A percentile compares a stretch with the other conserved stretches of the same genome.
Evolutionary conservation across 2,888 invertebrate species (phyloP).

Genomic region (Diloba caeruleocephala): DNA sequence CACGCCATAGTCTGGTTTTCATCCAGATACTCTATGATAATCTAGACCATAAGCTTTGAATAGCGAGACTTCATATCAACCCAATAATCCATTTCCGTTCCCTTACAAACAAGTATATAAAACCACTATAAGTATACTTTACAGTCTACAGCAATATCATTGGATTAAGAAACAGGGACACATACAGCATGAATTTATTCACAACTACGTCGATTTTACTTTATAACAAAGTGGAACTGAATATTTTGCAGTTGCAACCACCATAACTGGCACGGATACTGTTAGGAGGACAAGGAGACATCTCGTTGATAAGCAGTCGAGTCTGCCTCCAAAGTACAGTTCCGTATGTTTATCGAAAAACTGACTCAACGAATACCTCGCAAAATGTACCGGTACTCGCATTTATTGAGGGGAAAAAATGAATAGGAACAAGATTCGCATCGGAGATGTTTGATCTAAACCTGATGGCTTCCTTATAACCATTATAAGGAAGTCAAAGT

Average conservation of each 20-base stretch:
- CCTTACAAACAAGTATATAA: constrained; percentile 1
- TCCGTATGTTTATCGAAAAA: constrained; percentile 27
- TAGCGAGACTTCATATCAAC: neutral
- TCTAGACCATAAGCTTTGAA: constrained; percentile 3
- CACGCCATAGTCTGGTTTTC: too few relatives aligned
- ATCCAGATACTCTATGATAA: neutral
- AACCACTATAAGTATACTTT: constrained; percentile 1
- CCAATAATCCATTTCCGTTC: constrained; percentile 10
- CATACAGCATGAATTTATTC: constrained; percentile 50
- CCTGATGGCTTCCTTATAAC: constrained; percentile 10
- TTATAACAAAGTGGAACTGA: constrained; percentile 55
- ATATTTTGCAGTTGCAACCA: constrained; percentile 47
- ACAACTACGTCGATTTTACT: constrained; percentile 46
- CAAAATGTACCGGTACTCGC: neutral
- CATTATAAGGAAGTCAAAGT: too few relatives aligned
- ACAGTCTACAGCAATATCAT: constrained; percentile 29
- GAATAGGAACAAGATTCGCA: neutral
- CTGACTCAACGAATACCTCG: constrained; percentile 2
- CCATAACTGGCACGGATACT: constrained; percentile 52
- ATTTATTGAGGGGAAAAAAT: neutral
- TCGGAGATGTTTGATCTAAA: neutral
- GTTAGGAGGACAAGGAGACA: constrained; percentile 39
- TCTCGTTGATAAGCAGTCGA: constrained; percentile 39
- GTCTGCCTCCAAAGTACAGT: constrained; percentile 14
- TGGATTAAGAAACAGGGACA: constrained; percentile 32